A percentile compares a stretch with the other conserved stretches of the same genome.
Evolutionary conservation across 2,113 vertebrate genomes (phyloP).

Genomic region (Percina caprodes): DNA sequence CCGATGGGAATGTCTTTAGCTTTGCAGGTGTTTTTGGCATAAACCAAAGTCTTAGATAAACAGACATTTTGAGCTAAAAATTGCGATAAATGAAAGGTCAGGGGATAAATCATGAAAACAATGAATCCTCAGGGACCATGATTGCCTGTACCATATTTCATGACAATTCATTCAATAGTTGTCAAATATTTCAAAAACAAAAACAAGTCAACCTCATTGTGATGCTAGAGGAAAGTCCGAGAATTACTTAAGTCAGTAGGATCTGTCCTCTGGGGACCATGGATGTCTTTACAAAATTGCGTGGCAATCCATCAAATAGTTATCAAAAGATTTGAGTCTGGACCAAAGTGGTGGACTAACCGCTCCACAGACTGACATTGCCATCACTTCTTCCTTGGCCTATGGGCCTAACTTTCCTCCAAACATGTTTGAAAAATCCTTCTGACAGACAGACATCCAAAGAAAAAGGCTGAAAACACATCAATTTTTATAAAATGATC

Average conservation of each 20-base stretch:
- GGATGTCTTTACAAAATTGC: not conserved
- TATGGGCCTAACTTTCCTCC: not conserved
- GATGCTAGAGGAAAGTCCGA: too few relatives aligned
- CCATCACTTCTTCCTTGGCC: not conserved
- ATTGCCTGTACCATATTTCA: not conserved
- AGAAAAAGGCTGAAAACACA: not conserved
- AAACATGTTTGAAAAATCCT: not conserved
- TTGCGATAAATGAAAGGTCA: not conserved
- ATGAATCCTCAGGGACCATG: not conserved
- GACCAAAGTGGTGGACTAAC: not conserved
- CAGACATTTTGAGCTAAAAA: not conserved
- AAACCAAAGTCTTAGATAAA: not conserved
- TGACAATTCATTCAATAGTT: not conserved
- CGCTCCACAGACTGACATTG: not conserved
- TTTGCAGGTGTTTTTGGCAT: not conserved
- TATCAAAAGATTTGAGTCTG: not conserved
- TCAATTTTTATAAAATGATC: not conserved
- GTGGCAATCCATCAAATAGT: not conserved
- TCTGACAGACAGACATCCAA: not conserved
- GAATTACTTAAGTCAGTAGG: not conserved
- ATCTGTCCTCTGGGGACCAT: not conserved
- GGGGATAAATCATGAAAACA: not conserved
- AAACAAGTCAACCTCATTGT: not conserved
- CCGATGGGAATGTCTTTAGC: not conserved
- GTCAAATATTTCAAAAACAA: not conserved